Percentiles rank a stretch among this genome's conserved stretches.
Conservation (phyloP, 2,797 vertebrate genomes). For the Vireo griseus region DNA sequence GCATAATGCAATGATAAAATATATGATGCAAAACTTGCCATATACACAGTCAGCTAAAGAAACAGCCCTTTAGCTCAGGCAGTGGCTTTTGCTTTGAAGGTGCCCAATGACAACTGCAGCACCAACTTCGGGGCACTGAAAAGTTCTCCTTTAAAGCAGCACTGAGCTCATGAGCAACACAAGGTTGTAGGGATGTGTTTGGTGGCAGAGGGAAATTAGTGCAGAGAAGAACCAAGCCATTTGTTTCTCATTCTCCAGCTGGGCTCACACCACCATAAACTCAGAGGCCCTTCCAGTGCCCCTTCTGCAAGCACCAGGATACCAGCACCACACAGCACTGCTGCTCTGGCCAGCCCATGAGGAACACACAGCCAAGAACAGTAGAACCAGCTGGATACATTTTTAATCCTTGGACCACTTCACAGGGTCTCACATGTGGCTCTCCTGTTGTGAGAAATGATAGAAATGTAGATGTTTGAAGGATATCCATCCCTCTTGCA, state of each 20-base stretch:
- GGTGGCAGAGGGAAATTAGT: background rate
- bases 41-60: background rate
- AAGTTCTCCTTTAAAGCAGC: background rate
- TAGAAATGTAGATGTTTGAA: background rate
- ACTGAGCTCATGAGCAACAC: background rate
- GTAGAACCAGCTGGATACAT: background rate
- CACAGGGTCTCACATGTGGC: background rate
- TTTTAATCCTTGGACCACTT: background rate
- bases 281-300: background rate
- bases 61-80: background rate
- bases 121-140: background rate
- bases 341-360: accelerated
- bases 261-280: background rate
- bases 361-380: background rate
- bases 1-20: background rate
- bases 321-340: background rate
- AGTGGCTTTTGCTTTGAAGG: background rate
- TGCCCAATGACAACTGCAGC: accelerated
- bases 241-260: background rate
- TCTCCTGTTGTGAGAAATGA: background rate
- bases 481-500: background rate
- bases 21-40: background rate
- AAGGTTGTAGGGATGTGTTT: background rate
- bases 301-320: background rate
- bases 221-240: background rate